Evolutionary conservation across 1,140 invertebrate species (phyloP), one percentile per base, ranked within the genome.

Genomic region (Zaprionus nigranus): DNA sequence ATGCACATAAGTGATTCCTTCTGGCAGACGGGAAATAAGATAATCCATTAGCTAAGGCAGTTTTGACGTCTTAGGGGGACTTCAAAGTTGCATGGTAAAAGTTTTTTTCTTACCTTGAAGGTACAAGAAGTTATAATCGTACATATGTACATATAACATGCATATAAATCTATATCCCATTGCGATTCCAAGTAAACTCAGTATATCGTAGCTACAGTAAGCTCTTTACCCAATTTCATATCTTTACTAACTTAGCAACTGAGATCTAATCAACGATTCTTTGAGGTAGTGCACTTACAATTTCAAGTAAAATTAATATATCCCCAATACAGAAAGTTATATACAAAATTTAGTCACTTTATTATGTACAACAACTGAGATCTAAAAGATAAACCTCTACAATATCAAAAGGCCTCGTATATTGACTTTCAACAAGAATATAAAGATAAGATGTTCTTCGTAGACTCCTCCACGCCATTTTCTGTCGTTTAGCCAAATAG

Each of bases 1-100:
- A 70, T 58, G 59, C 66, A 53, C 20, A 66, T 34, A 66, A 20
- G 9, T 46, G 46, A 51, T 51, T 51, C 46, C 46, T 51, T 12
- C 20, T 11, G 2, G 12, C 3, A 12, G 46, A 51, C 11, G 22
- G 46, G n/a, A 51, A 24, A 34, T 34, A 51, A 22, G 46, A 51
- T 24, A 51, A 51, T 51, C 46, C 46, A 51, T 51, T 24, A 51
- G 20, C 9, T 51, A 1, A 13, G 22, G 20, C 11, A 24, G 20
- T 6, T 51, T 24, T 51, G 46, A 20, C 4, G 4, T 51, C 17
- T 49, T 49, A 12, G 17, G 15, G 46, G 46, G 9, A 49, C 3
- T 49, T 22, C 3, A 4, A 4, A 4, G 7, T 51, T 51, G 1
- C 46, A 51, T 22, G 20, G 12, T 12, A 20, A 51, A 13, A 22